Conservation (phyloP, 2,113 vertebrate genomes). For the Chionis minor region DNA sequence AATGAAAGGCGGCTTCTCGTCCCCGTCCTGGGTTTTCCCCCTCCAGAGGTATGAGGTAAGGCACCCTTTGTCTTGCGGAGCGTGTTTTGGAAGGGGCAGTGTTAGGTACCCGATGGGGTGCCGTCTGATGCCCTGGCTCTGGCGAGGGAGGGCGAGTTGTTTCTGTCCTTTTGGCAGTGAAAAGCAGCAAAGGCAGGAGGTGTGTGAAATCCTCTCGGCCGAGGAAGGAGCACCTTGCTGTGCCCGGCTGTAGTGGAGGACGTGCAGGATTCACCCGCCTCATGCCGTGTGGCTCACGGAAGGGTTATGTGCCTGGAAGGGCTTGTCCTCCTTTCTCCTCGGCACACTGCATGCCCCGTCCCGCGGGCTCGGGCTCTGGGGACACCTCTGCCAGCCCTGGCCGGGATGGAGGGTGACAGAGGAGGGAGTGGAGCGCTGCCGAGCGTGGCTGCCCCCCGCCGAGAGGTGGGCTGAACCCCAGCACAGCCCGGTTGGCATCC, state of each 20-base stretch:
- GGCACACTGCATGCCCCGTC: accelerated
- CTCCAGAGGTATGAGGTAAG: background rate
- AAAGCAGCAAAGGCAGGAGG: constrained; percentile 39
- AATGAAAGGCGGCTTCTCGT: background rate
- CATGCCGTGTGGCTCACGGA: constrained; percentile 22
- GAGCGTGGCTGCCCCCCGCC: no score
- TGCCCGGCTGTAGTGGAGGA: constrained; percentile 32
- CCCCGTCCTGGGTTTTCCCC: background rate
- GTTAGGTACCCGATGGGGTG: accelerated
- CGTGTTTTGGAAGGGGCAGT: accelerated
- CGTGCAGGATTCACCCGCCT: constrained; percentile 61
- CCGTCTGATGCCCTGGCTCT: background rate
- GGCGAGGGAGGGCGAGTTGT: accelerated
- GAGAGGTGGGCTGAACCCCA: no score
- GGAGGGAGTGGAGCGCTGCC: background rate
- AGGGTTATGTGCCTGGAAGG: background rate
- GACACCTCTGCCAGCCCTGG: background rate
- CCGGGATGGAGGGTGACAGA: background rate
- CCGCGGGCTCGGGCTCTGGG: background rate
- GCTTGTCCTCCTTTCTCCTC: background rate
- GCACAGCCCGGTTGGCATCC: background rate
- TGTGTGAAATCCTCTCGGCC: background rate
- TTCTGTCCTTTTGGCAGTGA: constrained; percentile 64
- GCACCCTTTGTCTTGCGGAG: background rate
- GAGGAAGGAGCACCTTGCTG: background rate